Percentiles rank a stretch among this genome's conserved stretches.
Evolutionary conservation across 2,888 invertebrate species (phyloP).

Genomic region (Hyppa rectilinea): DNA sequence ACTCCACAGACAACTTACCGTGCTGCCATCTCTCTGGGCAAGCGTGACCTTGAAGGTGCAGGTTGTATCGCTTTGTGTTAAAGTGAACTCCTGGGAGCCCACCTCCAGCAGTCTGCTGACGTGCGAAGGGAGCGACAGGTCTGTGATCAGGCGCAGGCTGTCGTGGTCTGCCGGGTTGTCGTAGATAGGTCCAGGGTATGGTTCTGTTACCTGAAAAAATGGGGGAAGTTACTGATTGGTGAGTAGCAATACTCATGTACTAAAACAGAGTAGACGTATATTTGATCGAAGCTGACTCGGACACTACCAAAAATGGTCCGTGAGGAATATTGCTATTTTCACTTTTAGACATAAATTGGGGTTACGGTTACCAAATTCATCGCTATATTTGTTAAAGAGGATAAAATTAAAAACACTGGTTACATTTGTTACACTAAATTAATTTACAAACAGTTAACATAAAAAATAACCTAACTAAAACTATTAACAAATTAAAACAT

Average conservation of each 20-base stretch:
- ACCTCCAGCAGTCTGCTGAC: conserved; percentile 74
- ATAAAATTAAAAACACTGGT: too few relatives aligned
- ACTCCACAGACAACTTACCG: conserved; percentile 68
- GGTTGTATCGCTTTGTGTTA: conserved; percentile 80
- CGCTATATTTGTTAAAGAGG: too few relatives aligned
- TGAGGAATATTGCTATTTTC: neutral
- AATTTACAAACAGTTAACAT: too few relatives aligned
- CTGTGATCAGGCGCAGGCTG: conserved; percentile 80
- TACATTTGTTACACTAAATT: too few relatives aligned
- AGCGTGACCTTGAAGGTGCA: conserved; percentile 82
- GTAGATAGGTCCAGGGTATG: conserved; percentile 81
- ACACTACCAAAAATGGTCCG: neutral
- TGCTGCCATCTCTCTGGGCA: conserved; percentile 68
- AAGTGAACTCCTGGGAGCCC: conserved; percentile 81
- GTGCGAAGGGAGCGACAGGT: conserved; percentile 81
- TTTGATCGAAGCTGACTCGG: neutral
- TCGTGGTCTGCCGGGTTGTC: conserved; percentile 82
- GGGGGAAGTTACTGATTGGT: neutral
- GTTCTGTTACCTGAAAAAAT: conserved; percentile 72
- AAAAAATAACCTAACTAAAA: too few relatives aligned
- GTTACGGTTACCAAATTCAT: too few relatives aligned
- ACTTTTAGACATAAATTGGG: neutral
- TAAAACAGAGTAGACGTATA: neutral
- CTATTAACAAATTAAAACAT: too few relatives aligned
- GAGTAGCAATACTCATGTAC: too few relatives aligned